Evolutionary conservation across 2,888 invertebrate genomes (phyloP).

Genomic region (Heliothis peltigera): DNA sequence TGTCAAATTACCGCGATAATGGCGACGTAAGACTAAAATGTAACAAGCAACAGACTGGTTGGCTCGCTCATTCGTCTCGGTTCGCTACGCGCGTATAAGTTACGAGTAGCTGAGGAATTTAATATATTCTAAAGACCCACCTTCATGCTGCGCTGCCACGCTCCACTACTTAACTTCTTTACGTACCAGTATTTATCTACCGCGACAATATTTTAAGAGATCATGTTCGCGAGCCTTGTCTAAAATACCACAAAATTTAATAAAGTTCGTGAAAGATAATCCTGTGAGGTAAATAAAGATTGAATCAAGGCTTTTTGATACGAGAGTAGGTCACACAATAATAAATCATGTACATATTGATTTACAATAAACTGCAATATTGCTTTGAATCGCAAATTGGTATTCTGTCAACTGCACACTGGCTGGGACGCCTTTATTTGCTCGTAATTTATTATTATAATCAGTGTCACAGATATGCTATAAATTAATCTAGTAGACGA

Average conservation of each 20-base stretch:
- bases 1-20: slow-evolving; percentile 48
- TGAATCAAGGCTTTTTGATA: slow-evolving; percentile 5
- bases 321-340: slow-evolving; percentile 3
- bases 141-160: slow-evolving; percentile 46
- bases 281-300: not conserved
- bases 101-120: slow-evolving; percentile 60
- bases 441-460: not conserved
- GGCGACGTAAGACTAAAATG: slow-evolving; percentile 39
- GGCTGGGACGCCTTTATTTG: slow-evolving; percentile 4
- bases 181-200: slow-evolving; percentile 23
- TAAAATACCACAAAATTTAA: not conserved
- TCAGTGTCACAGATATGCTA: not conserved
- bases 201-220: slow-evolving; percentile 12
- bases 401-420: slow-evolving; percentile 42
- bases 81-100: slow-evolving; percentile 59
- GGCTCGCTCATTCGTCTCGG: slow-evolving; percentile 57
- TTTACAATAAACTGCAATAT: slow-evolving; percentile 36
- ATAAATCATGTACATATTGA: slow-evolving; percentile 25
- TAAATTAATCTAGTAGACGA: not conserved
- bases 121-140: slow-evolving; percentile 61
- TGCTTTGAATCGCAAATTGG: slow-evolving; percentile 33
- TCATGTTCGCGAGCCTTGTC: not conserved
- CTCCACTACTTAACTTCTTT: slow-evolving; percentile 51
- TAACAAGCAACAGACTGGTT: slow-evolving; percentile 49
- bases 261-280: not conserved